Evolutionary conservation across 1,140 invertebrate genomes (phyloP).

Genomic region (Saccostrea echinata): DNA sequence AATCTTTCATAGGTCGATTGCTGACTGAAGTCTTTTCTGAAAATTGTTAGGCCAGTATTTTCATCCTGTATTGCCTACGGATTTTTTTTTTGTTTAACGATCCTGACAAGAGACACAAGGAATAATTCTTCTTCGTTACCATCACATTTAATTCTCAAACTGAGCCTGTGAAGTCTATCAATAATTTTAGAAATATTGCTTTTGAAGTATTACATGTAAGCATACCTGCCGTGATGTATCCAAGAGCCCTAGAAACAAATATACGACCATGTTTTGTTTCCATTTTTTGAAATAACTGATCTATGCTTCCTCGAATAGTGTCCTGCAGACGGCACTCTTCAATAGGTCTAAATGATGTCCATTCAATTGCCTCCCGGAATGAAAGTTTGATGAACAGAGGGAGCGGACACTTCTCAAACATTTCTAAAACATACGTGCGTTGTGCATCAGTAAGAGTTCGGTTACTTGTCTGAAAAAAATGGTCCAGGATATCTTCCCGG

Average conservation of each 20-base stretch:
- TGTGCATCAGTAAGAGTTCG: conserved; percentile 69
- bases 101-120: too few relatives aligned
- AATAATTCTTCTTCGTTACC: too few relatives aligned
- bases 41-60: too few relatives aligned
- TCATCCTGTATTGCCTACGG: too few relatives aligned
- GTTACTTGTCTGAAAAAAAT: conserved; percentile 62
- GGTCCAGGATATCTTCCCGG: conserved; percentile 65
- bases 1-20: too few relatives aligned
- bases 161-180: too few relatives aligned
- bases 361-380: conserved; percentile 72
- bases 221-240: conserved; percentile 73
- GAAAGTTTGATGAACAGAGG: conserved; percentile 74
- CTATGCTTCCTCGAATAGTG: conserved; percentile 70
- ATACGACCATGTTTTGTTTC: conserved; percentile 72
- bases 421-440: conserved; percentile 60
- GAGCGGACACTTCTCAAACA: conserved; percentile 69
- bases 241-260: conserved; percentile 72
- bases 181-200: neutral
- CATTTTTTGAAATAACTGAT: conserved; percentile 68
- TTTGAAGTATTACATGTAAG: neutral
- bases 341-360: conserved; percentile 68
- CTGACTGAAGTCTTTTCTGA: too few relatives aligned
- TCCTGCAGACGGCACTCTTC: conserved; percentile 60
- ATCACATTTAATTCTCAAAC: too few relatives aligned
- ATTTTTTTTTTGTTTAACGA: too few relatives aligned